Conservation (phyloP, 37 sponge, comb jelly and placozoan genomes). For the Cliona cf. orientalis region DNA sequence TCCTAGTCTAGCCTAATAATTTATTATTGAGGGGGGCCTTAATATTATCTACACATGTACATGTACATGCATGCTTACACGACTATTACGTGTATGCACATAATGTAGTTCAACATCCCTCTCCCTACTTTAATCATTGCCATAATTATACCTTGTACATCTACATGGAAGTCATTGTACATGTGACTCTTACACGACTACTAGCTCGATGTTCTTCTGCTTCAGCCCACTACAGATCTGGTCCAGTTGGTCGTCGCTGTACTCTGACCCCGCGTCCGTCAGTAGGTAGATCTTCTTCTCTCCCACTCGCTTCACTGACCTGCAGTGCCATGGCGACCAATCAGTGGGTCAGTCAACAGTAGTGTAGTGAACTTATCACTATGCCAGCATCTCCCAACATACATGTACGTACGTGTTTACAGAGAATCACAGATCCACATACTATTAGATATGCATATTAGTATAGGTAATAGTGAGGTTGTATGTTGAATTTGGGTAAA, state of each 20-base stretch:
- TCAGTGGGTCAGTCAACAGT: background rate
- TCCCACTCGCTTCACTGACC: conserved; percentile 54
- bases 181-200: conserved; percentile 55
- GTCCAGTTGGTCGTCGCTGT: conserved; percentile 73
- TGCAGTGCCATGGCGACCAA: conserved; percentile 4
- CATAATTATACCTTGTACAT: background rate
- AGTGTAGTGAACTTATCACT: background rate
- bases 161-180: background rate
- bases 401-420: background rate
- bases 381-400: background rate
- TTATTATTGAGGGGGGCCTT: background rate
- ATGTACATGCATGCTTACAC: background rate
- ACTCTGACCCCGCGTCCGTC: conserved; percentile 82
- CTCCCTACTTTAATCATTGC: no score
- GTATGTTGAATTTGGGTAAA: no score
- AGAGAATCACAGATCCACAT: background rate
- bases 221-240: conserved; percentile 70
- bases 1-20: no score
- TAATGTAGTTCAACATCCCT: no score
- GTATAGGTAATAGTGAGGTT: background rate
- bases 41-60: background rate
- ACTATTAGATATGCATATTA: background rate
- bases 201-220: conserved; percentile 60
- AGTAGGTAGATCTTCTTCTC: conserved; percentile 83
- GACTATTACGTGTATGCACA: no score